phyloP scores from a whole-genome alignment of 2,113 vertebrate species.

The Corythaixoides concolor region DNA sequence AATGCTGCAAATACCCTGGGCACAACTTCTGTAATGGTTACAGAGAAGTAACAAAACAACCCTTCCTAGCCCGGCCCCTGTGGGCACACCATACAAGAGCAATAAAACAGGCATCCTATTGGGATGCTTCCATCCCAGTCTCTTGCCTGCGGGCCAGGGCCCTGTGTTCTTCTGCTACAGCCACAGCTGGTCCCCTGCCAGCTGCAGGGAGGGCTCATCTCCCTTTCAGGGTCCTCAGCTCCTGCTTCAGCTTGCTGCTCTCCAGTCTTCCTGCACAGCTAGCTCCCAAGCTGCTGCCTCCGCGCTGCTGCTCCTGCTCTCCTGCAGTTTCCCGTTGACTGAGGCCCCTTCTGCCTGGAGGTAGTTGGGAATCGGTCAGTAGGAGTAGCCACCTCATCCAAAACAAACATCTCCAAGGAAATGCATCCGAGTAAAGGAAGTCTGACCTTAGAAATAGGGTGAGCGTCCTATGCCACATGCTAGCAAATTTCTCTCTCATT shows the following conservation, averaged over 20 bases:
- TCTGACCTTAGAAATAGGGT: neutral
- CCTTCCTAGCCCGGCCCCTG: neutral
- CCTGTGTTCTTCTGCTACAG: neutral
- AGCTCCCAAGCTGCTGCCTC: neutral
- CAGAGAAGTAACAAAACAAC: neutral
- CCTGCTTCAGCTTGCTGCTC: neutral
- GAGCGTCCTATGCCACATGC: neutral
- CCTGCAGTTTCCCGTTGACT: neutral
- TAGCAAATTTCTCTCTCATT: neutral
- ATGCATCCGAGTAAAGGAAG: neutral
- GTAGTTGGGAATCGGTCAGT: neutral
- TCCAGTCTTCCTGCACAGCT: neutral
- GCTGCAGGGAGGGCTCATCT: neutral
- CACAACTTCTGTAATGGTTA: neutral
- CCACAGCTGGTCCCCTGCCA: neutral
- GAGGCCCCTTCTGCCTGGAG: neutral
- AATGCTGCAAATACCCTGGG: neutral
- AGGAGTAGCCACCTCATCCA: neutral
- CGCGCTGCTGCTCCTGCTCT: rapidly evolving
- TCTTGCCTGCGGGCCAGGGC: neutral
- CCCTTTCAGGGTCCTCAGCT: neutral
- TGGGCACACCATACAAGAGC: neutral
- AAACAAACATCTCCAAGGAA: neutral
- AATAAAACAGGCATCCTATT: neutral
- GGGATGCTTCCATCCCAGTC: neutral